Conservation (phyloP, 1,140 invertebrate species). For the Drosophila melanica region DNA sequence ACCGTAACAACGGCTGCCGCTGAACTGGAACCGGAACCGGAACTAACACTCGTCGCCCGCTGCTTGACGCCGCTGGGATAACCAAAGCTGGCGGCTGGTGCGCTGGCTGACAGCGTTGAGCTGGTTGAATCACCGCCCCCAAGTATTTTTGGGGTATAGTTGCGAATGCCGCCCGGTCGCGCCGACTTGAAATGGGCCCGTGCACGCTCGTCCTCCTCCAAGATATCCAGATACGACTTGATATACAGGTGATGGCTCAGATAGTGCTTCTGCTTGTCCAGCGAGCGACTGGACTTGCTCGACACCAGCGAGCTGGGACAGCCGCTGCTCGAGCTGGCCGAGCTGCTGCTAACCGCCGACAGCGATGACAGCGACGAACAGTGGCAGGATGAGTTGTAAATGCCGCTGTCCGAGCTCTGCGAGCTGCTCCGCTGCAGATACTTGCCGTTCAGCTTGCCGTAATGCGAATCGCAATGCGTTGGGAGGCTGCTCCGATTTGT, state of each 20-base stretch:
- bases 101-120: conserved; percentile 62
- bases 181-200: conserved; percentile 84
- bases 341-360: conserved; percentile 69
- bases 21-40: conserved; percentile 4
- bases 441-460: conserved; percentile 62
- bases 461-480: conserved; percentile 62
- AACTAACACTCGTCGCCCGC: conserved; percentile 7
- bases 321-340: conserved; percentile 64
- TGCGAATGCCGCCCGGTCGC: conserved; percentile 86
- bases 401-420: conserved; percentile 77
- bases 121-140: conserved; percentile 69
- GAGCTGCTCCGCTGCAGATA: conserved; percentile 61
- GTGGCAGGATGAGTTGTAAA: conserved; percentile 81
- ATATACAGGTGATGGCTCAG: conserved; percentile 86
- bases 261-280: conserved; percentile 86
- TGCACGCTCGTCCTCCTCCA: conserved; percentile 84
- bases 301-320: conserved; percentile 63
- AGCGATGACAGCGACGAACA: conserved; percentile 76
- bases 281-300: conserved; percentile 84
- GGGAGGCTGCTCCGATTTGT: conserved; percentile 32
- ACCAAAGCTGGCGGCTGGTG: conserved; percentile 46
- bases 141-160: conserved; percentile 88
- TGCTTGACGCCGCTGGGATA: conserved; percentile 29
- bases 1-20: conserved; percentile 12
- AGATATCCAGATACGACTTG: conserved; percentile 86